Base-by-base conservation (phyloP, 2,113 vertebrate species). In the Paralichthys olivaceus region DNA sequence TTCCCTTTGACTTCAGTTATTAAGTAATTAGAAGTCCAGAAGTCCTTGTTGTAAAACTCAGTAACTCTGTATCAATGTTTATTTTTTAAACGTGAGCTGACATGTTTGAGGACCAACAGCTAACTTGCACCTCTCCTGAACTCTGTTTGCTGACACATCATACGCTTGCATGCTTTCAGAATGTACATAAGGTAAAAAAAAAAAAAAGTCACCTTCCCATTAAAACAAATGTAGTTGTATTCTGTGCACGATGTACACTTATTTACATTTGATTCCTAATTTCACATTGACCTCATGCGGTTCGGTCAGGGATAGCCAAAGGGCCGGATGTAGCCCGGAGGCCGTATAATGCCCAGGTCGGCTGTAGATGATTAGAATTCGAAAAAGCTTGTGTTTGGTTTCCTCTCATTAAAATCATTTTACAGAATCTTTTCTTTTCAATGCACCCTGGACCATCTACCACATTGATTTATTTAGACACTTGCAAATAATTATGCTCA, bases 401-500 rank as follows among this genome's bases (percentile, higher is more conserved):
- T 40, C 9, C 37, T 13, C 37, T 49, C 15, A 49, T 49, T 15
- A 19, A 49, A 49, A 5, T 49, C 17, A 5, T 53, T 5, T 53
- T n/a, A 49, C 45, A 17, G 5, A 49, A 19, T 37, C 74, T 88
- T 86, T 79, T 29, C 76, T 81, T 79, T 75, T 60, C 22, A 40
- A 5, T 54, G 53, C 68, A 47, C 6, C 56, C 53, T 13, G 15
- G 56, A 32, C 60, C 74, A 40, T 62, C 32, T 45, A 29, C 32
- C 17, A 14, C 14, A 19, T 4, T 32, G 25, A 84, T 82, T 88
- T 53, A 84, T 86, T 84, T 81, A 81, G 72, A 84, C 75, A 72
- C 70, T 72, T 74, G 75, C 34, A 71, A 72, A 82, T 90, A 85
- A 89, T 91, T 83, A 86, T 66, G 63, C 62, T 69, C 20, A 60